Percentiles rank a stretch among this genome's conserved stretches.
phyloP scores from a whole-genome alignment of 1,140 invertebrate genomes.

The Tenebrio molitor region DNA sequence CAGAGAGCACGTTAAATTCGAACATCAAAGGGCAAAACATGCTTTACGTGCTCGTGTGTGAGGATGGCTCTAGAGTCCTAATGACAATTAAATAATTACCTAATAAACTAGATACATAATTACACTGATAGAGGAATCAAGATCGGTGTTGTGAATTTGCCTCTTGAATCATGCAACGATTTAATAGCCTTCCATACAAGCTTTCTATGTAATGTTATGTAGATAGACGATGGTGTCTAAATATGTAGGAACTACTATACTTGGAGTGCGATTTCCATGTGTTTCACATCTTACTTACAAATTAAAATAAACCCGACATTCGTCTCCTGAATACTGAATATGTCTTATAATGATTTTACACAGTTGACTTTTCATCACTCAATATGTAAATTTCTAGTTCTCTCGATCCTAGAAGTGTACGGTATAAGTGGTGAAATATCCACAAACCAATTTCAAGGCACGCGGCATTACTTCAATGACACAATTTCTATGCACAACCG shows the following conservation, averaged over 20 bases:
- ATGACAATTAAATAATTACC: not conserved
- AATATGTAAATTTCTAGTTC: constrained; percentile 38
- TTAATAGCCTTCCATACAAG: too few species aligned
- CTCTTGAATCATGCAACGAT: too few species aligned
- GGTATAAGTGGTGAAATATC: constrained; percentile 22
- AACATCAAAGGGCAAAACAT: not conserved
- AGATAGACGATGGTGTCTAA: too few species aligned
- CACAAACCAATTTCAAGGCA: constrained; percentile 24
- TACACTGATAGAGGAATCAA: too few species aligned
- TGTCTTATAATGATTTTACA: constrained; percentile 41
- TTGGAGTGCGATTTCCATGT: not conserved
- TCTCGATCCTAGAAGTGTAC: constrained; percentile 28
- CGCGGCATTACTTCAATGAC: constrained; percentile 27
- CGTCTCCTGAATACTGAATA: constrained; percentile 30
- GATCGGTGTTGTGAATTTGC: too few species aligned
- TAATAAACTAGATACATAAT: not conserved
- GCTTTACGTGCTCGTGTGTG: not conserved
- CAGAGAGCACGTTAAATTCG: not conserved
- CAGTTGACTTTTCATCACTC: constrained; percentile 37
- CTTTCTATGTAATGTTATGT: too few species aligned
- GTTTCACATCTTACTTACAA: not conserved
- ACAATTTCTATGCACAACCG: constrained; percentile 33
- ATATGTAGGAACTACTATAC: too few species aligned
- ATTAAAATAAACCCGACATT: constrained; percentile 20
- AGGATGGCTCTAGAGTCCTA: not conserved